phyloP scores from a whole-genome alignment of 2,797 vertebrate species.

The Selene dorsalis region DNA sequence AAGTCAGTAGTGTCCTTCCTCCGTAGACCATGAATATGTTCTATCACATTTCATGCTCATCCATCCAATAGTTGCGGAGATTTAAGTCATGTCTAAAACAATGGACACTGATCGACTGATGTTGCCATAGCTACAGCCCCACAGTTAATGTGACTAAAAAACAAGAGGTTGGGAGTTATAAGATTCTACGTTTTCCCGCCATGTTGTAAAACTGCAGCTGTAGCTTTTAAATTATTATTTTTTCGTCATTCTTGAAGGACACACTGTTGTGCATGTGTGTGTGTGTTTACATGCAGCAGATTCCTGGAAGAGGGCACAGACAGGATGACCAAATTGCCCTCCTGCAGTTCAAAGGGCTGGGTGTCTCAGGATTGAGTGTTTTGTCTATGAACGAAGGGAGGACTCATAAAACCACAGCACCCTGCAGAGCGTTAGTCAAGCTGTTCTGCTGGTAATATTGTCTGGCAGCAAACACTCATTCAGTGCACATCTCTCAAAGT shows the following conservation, averaged over 20 bases:
- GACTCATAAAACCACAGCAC: slow-evolving; percentile 64
- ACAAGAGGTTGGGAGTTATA: neutral
- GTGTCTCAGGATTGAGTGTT: slow-evolving; percentile 61
- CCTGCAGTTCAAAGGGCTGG: slow-evolving; percentile 61
- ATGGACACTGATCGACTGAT: neutral
- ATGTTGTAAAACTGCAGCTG: slow-evolving; percentile 57
- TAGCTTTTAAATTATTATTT: slow-evolving; percentile 35
- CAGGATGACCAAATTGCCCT: slow-evolving; percentile 53
- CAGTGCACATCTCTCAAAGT: slow-evolving; percentile 31
- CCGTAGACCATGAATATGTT: neutral
- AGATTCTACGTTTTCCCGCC: neutral
- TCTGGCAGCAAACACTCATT: slow-evolving; percentile 45
- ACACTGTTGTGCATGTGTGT: slow-evolving; percentile 3
- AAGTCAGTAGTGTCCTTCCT: neutral
- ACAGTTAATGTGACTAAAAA: neutral
- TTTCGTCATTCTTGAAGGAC: slow-evolving; percentile 27
- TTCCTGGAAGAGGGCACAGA: slow-evolving; percentile 61
- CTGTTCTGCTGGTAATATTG: slow-evolving; percentile 31
- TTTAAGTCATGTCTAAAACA: neutral
- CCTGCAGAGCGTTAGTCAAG: slow-evolving; percentile 52
- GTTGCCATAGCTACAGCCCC: neutral
- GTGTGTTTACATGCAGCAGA: slow-evolving; percentile 26
- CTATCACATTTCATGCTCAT: neutral
- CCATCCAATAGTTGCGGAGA: neutral
- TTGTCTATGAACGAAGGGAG: slow-evolving; percentile 50